phyloP scores from a whole-genome alignment of 2,888 invertebrate genomes.

The Phalera bucephala region DNA sequence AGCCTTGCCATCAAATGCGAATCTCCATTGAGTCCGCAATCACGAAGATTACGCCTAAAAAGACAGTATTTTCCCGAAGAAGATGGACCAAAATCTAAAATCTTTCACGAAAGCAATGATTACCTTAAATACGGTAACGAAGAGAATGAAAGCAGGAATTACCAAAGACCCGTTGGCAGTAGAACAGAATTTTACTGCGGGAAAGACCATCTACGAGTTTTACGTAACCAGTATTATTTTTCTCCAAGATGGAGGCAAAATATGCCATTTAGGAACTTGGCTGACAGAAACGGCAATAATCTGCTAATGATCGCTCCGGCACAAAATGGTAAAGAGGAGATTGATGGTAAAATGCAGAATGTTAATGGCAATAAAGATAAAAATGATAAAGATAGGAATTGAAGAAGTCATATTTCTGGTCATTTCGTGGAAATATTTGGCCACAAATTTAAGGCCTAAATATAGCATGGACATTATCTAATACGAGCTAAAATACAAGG shows the following conservation, averaged over 20 bases:
- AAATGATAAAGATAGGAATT: constrained; percentile 36
- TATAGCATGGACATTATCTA: too few relatives aligned
- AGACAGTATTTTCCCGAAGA: constrained; percentile 58
- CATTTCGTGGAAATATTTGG: too few relatives aligned
- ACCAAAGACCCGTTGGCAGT: constrained; percentile 37
- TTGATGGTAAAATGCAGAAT: constrained; percentile 32
- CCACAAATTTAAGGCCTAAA: too few relatives aligned
- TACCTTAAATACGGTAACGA: constrained; percentile 61
- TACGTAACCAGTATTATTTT: constrained; percentile 69
- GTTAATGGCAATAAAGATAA: constrained; percentile 27
- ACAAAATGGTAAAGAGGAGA: constrained; percentile 51
- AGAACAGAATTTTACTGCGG: constrained; percentile 58
- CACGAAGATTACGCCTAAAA: constrained; percentile 59
- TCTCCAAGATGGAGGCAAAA: constrained; percentile 68
- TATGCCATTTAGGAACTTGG: constrained; percentile 71
- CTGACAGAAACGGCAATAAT: constrained; percentile 86
- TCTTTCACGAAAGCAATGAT: constrained; percentile 45
- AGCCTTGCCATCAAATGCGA: constrained; percentile 81
- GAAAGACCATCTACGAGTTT: constrained; percentile 63
- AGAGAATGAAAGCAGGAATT: constrained; percentile 62
- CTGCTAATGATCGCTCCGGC: constrained; percentile 86
- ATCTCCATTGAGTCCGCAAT: constrained; percentile 63
- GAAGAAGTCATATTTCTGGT: neutral
- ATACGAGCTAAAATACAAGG: too few relatives aligned
- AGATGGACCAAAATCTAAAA: constrained; percentile 48